Evolutionary conservation across 1,140 invertebrate species (phyloP).

Genomic region (Atta colombica): DNA sequence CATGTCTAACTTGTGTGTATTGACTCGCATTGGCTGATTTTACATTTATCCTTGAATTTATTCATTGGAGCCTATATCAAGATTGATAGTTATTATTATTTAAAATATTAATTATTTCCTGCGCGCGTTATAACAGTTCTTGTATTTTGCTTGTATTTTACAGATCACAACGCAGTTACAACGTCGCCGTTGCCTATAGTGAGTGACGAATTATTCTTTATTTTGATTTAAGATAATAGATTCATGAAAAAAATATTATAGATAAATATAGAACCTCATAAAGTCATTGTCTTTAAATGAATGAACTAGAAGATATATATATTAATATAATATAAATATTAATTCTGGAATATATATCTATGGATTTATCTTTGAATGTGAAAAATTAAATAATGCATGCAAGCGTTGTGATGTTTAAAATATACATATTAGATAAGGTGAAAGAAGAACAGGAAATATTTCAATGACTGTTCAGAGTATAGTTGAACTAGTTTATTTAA

Average conservation of each 20-base stretch:
- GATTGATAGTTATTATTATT: background rate
- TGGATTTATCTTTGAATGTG: background rate
- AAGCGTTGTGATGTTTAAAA: background rate
- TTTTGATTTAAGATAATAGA: constrained; percentile 10
- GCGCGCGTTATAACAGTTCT: background rate
- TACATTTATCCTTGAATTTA: no score
- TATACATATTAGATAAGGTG: background rate
- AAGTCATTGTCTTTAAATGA: background rate
- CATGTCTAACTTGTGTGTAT: no score
- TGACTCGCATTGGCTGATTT: no score
- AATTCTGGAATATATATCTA: background rate
- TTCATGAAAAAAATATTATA: background rate
- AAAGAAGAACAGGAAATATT: background rate
- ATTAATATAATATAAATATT: background rate
- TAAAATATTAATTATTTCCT: background rate
- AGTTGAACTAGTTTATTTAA: background rate
- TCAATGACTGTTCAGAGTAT: background rate
- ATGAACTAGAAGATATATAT: background rate
- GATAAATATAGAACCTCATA: background rate
- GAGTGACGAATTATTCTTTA: constrained; percentile 14
- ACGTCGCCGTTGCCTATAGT: background rate
- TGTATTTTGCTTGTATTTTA: constrained; percentile 23
- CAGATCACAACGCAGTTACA: background rate
- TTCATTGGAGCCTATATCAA: no score
- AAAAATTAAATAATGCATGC: no score